Conservation (phyloP, 2,888 invertebrate species). For the Diogma glabrata region DNA sequence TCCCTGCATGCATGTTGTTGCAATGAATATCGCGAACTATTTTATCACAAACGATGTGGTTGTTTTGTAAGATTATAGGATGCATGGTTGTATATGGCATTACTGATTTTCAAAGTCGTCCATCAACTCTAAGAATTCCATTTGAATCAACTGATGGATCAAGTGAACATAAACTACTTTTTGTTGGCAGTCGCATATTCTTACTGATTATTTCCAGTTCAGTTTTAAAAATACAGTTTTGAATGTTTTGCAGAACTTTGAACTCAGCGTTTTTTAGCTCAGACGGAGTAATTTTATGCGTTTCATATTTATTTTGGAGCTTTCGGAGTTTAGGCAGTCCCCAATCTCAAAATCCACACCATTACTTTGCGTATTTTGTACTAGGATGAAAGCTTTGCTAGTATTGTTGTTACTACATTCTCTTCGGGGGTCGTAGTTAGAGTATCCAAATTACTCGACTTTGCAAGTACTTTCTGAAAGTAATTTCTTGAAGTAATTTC, state of each 20-base stretch:
- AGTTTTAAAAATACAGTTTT: not conserved
- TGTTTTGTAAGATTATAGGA: not conserved
- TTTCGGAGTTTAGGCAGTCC: too few species aligned
- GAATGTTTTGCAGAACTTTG: not conserved
- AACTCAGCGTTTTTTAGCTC: not conserved
- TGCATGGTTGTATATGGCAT: not conserved
- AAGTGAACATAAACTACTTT: not conserved
- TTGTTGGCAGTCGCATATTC: not conserved
- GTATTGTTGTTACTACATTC: too few species aligned
- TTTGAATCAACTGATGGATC: not conserved
- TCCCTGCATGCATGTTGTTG: not conserved
- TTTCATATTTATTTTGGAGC: too few species aligned
- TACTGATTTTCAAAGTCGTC: not conserved
- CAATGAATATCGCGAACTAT: not conserved
- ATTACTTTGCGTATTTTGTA: not conserved
- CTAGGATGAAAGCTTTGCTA: too few species aligned
- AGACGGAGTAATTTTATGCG: too few species aligned
- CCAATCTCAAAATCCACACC: not conserved
- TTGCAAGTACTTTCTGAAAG: too few species aligned
- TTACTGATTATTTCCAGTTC: not conserved
- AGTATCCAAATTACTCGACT: too few species aligned
- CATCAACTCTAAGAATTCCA: too few species aligned
- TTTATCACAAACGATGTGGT: not conserved
- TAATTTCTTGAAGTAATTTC: too few species aligned
- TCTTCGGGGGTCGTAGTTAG: too few species aligned